These are phyloP conservation scores for Tuberolachnus salignus DNA, from an alignment of 2,888 invertebrate species.

Conservation along the genomic window DNA sequence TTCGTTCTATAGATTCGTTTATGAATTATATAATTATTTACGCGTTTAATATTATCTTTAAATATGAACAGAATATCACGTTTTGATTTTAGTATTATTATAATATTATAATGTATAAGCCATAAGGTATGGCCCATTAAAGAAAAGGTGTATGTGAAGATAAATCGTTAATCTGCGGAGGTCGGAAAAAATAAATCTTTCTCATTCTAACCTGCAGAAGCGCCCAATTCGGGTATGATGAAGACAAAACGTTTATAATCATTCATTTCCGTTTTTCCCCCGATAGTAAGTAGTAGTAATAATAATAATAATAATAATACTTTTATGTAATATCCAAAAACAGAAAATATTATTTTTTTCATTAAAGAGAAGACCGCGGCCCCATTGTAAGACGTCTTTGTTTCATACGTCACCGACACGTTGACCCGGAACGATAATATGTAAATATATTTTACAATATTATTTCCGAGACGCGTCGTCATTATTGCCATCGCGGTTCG, in stretches of 20 bases:
- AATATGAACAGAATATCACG: not conserved
- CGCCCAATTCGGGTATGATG: constrained; percentile 27
- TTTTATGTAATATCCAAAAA: constrained; percentile 44
- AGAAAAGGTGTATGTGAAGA: constrained; percentile 22
- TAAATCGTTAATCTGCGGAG: constrained; percentile 38
- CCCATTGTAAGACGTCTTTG: constrained; percentile 34
- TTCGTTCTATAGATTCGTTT: no score
- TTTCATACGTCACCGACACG: constrained; percentile 51
- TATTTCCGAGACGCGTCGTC: constrained; percentile 41
- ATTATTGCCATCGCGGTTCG: constrained; percentile 36
- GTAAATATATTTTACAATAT: constrained; percentile 51
- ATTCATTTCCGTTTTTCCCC: constrained; percentile 29
- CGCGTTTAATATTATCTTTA: not conserved
- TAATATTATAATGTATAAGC: not conserved
- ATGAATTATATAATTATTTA: no score
- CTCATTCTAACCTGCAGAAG: constrained; percentile 36
- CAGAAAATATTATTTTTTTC: constrained; percentile 13
- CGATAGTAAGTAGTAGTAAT: no score
- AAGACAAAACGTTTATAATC: constrained; percentile 52
- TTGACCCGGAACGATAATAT: constrained; percentile 46
- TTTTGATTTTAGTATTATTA: not conserved
- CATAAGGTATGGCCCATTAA: not conserved
- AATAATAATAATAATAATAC: constrained; percentile 30
- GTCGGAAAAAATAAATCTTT: constrained; percentile 38
- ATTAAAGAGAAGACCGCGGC: constrained; percentile 15